Base-by-base conservation (phyloP, 1,140 invertebrate species). In the Globodera rostochiensis region DNA sequence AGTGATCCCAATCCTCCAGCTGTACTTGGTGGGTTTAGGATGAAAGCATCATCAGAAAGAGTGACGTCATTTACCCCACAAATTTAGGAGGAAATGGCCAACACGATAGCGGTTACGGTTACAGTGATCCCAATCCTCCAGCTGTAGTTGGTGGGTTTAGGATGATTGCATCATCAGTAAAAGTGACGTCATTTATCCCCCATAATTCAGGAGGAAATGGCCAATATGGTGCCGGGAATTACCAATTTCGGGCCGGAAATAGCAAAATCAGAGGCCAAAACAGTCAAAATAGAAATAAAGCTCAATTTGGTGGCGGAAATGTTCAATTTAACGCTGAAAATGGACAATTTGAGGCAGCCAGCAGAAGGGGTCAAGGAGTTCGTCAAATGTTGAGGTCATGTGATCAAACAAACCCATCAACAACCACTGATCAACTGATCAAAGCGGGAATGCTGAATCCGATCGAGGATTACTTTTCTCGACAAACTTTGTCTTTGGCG, bases 401-500 rank as follows among this genome's bases (percentile, higher is more conserved):
- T 45, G 76, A 88, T 25, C 79, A 74, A 6, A 49, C 69, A 11
- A 85, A 81, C 13, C 75, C 75, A 60, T 45, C 73, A 53, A 53
- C 80, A 49, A 83, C 86, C 7, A 78, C 74, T 13, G 83, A 87
- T 25, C 79, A 79, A 19, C 64, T 86, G 47, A 46, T 74, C 7
- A 64, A 47, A 3, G 73, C 74, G 8, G 81, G 83, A 15, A 71
- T 88, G 19, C 71, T 88, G 13, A 87, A 89, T 60, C 81, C 89
- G 5, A 80, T 89, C 8, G 87, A 88, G 75, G 87, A 88, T 19
- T 19, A 64, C 19, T 13, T 15, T 66, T 74, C 81, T 0, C 74
- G 87, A 45, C 75, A 79, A 0, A 74, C 87, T 46, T 60, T 88
- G 6, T 90, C 87, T 6, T 79, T 90, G n/a, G 89, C 88, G 71